Evolutionary conservation across 2,797 vertebrate genomes (phyloP).

Genomic region (Siniperca scherzeri): DNA sequence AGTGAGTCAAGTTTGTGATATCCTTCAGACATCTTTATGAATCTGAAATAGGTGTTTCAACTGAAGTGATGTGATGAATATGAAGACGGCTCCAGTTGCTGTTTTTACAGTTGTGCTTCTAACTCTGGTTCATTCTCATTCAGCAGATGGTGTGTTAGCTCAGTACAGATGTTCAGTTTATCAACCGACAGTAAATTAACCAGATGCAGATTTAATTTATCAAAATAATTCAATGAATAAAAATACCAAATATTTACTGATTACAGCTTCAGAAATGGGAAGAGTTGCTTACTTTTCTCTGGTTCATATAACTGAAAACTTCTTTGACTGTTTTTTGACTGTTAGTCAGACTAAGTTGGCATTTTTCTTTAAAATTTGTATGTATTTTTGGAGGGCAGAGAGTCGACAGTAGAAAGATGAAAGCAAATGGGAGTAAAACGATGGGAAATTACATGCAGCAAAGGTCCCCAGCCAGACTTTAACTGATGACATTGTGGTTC

Average conservation of each 20-base stretch:
- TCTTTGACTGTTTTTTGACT: neutral
- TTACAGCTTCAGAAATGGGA: neutral
- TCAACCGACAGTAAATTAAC: neutral
- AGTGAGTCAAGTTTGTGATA: neutral
- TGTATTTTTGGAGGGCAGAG: too few species aligned
- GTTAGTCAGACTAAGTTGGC: neutral
- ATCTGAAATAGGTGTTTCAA: neutral
- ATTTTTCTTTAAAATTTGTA: too few species aligned
- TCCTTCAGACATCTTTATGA: neutral
- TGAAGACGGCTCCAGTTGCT: neutral
- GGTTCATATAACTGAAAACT: neutral
- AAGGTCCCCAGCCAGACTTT: neutral
- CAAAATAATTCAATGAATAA: neutral
- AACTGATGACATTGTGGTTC: neutral
- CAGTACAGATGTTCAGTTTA: neutral
- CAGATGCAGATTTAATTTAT: neutral
- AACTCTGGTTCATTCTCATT: neutral
- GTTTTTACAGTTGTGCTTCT: constrained; percentile 1
- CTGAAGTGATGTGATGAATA: neutral
- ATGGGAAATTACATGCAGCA: neutral
- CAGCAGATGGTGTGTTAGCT: neutral
- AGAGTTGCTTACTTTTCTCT: neutral
- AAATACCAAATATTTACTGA: neutral
- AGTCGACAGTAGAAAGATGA: neutral
- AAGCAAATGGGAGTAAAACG: neutral